These are phyloP conservation scores for Alethe diademata DNA, from an alignment of 2,113 vertebrate species.

Conservation along the genomic window DNA sequence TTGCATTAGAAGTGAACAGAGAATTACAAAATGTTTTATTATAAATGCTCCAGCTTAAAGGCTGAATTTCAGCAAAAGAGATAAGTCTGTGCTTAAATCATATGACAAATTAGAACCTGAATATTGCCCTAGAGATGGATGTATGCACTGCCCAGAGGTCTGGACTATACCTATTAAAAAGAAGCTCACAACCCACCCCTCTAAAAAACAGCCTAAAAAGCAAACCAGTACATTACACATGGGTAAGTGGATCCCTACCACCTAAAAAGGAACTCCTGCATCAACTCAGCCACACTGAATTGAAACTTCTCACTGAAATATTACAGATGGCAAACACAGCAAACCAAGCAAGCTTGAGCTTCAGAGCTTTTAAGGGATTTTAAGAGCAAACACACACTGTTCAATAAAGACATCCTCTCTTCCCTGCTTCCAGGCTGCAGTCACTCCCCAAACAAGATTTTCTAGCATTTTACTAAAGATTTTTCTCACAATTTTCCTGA, in stretches of 20 bases:
- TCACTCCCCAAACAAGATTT: not conserved
- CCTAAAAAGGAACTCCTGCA: not conserved
- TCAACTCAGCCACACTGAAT: not conserved
- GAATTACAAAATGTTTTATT: not conserved
- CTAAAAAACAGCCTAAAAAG: not conserved
- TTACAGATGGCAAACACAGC: not conserved
- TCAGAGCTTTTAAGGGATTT: slow-evolving; percentile 28
- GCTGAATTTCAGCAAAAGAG: not conserved
- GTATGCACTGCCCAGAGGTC: not conserved
- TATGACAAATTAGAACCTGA: not conserved
- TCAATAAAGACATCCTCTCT: not conserved
- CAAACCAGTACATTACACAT: not conserved
- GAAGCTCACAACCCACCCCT: not conserved
- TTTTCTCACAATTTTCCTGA: not conserved
- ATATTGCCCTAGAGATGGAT: not conserved
- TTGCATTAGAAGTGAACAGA: not conserved
- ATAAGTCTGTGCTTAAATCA: not conserved
- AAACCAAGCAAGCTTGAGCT: not conserved
- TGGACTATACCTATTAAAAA: not conserved
- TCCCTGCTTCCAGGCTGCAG: not conserved
- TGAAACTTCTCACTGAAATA: not conserved
- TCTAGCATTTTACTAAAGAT: not conserved
- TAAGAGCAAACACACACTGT: not conserved
- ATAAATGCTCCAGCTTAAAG: not conserved
- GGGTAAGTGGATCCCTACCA: not conserved